Conservation (phyloP, 1,140 invertebrate species). For the Philopotamus ludificatus region DNA sequence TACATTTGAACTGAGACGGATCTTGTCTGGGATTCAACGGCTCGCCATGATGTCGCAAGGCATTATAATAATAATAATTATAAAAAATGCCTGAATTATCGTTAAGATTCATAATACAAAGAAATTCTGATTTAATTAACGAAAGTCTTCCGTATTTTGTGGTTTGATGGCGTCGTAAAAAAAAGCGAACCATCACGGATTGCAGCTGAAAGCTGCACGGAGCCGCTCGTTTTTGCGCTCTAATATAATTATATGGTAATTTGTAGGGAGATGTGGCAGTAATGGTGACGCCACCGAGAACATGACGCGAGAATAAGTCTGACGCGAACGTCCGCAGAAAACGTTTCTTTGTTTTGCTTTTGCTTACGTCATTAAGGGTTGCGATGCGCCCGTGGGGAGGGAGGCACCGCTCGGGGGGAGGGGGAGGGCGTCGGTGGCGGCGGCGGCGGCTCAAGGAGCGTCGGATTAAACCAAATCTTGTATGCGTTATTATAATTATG, state of each 20-base stretch:
- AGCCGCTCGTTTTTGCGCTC: background rate
- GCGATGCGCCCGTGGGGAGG: slow-evolving; percentile 23
- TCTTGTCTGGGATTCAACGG: background rate
- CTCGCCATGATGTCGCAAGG: background rate
- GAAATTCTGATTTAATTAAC: too few relatives aligned
- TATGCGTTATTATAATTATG: slow-evolving; percentile 17
- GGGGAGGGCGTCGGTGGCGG: background rate
- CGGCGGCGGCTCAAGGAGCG: background rate
- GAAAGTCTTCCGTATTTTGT: too few relatives aligned
- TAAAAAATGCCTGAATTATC: slow-evolving; percentile 1
- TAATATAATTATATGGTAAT: slow-evolving; percentile 11
- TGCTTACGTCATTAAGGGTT: slow-evolving; percentile 43
- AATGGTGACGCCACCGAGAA: slow-evolving; percentile 22
- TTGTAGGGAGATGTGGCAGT: slow-evolving; percentile 13
- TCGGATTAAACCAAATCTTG: slow-evolving; percentile 3
- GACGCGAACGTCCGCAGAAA: slow-evolving; percentile 38
- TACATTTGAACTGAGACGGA: background rate
- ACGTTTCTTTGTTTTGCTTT: slow-evolving; percentile 43
- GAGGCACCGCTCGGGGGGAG: background rate
- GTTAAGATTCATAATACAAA: slow-evolving; percentile 7
- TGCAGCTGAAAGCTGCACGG: too few relatives aligned
- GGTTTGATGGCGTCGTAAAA: too few relatives aligned
- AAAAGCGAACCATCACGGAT: too few relatives aligned
- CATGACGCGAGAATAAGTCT: slow-evolving; percentile 33
- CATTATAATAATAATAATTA: too few relatives aligned